Conservation (phyloP, 2,113 vertebrate genomes). For the Guaruba guarouba region DNA sequence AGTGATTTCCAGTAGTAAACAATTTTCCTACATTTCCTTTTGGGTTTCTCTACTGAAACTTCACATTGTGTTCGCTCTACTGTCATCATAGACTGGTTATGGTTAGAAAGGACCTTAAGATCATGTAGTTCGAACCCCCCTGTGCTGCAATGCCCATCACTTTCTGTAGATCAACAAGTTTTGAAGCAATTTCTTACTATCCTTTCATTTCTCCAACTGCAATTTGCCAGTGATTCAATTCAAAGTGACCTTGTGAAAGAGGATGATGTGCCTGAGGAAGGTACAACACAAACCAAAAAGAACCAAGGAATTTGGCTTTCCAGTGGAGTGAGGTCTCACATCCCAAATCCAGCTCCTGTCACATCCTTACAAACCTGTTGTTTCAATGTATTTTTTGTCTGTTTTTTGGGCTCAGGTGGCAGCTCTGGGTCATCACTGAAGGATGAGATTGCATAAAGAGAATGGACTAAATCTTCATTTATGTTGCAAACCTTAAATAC, state of each 20-base stretch:
- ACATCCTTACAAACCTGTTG: background rate
- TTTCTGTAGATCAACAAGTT: background rate
- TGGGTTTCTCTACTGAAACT: background rate
- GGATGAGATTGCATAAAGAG: background rate
- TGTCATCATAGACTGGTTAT: background rate
- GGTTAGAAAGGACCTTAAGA: background rate
- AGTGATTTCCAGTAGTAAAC: background rate
- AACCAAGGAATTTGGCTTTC: background rate
- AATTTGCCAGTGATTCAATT: background rate
- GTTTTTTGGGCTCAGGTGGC: background rate
- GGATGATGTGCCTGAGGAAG: background rate
- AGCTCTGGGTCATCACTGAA: background rate
- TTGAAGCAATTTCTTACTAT: background rate
- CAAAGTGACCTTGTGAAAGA: background rate
- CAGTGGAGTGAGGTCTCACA: background rate
- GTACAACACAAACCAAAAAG: background rate
- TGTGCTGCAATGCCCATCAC: background rate
- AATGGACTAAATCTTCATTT: background rate
- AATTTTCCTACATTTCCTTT: background rate
- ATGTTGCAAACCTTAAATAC: background rate
- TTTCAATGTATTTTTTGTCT: background rate
- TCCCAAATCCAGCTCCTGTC: background rate
- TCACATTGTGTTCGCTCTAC: background rate
- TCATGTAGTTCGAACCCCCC: background rate
- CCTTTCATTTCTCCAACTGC: background rate